Evolutionary conservation across 2,113 vertebrate species (phyloP).

Genomic region (Tachysurus fulvidraco): DNA sequence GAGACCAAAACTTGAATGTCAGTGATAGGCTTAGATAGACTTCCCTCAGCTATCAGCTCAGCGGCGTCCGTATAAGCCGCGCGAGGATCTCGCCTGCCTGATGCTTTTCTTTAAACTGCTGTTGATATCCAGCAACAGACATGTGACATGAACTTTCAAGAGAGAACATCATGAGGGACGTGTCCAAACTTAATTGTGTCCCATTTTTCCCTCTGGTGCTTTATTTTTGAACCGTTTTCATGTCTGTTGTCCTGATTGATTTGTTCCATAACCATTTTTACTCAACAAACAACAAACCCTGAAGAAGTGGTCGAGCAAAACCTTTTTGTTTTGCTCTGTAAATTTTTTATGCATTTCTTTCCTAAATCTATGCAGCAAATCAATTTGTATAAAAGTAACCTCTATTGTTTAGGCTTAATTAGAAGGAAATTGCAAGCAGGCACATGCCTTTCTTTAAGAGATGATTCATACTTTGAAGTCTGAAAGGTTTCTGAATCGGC

Average conservation of each 20-base stretch:
- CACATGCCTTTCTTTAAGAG: slow-evolving; percentile 68
- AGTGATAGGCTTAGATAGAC: slow-evolving; percentile 29
- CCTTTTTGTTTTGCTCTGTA: slow-evolving; percentile 68
- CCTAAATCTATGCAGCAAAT: slow-evolving; percentile 69
- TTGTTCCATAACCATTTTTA: slow-evolving; percentile 44
- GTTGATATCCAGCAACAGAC: slow-evolving; percentile 45
- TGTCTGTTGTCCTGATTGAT: slow-evolving; percentile 56
- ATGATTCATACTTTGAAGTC: slow-evolving; percentile 82
- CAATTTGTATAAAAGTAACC: slow-evolving; percentile 73
- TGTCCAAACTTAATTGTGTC: slow-evolving; percentile 50
- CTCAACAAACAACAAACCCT: slow-evolving; percentile 46
- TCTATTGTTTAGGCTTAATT: slow-evolving; percentile 73
- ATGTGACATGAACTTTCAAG: slow-evolving; percentile 40
- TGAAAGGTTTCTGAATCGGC: slow-evolving; percentile 76
- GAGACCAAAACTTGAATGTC: slow-evolving; percentile 13
- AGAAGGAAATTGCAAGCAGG: slow-evolving; percentile 76
- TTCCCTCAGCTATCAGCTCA: slow-evolving; percentile 19
- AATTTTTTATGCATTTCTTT: slow-evolving; percentile 60
- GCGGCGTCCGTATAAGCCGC: slow-evolving; percentile 3
- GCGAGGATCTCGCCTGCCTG: not conserved
- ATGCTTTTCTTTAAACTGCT: slow-evolving; percentile 42
- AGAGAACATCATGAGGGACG: slow-evolving; percentile 44
- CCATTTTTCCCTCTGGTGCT: slow-evolving; percentile 46
- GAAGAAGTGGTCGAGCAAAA: slow-evolving; percentile 55
- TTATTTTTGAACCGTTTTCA: slow-evolving; percentile 51